phyloP scores from a whole-genome alignment of 1,140 invertebrate species.

The Plutomurus gul region DNA sequence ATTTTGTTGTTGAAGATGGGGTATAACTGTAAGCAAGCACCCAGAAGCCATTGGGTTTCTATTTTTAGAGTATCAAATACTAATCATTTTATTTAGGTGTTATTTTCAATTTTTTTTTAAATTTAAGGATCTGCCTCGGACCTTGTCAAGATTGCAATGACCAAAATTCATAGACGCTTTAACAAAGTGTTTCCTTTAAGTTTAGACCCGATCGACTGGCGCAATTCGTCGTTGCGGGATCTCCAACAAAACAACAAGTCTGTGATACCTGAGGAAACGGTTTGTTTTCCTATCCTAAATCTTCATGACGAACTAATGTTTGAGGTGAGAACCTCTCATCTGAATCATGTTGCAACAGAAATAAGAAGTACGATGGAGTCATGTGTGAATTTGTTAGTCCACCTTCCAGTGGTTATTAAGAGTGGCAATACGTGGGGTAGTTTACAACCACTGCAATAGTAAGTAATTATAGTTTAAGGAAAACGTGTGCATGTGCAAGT shows the following conservation, averaged over 20 bases:
- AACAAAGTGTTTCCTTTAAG: slow-evolving; percentile 52
- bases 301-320: slow-evolving; percentile 94
- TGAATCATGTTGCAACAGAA: slow-evolving; percentile 67
- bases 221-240: slow-evolving; percentile 46
- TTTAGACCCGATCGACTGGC: slow-evolving; percentile 34
- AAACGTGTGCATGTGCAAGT: no score
- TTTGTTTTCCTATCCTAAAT: slow-evolving; percentile 68
- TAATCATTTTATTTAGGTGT: no score
- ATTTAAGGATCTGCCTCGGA: slow-evolving; percentile 97
- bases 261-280: slow-evolving; percentile 59
- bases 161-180: slow-evolving; percentile 70
- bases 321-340: slow-evolving; percentile 71
- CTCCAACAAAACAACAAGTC: slow-evolving; percentile 53
- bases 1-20: no score
- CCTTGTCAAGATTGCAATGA: slow-evolving; percentile 88
- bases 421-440: slow-evolving; percentile 78
- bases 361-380: slow-evolving; percentile 81
- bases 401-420: slow-evolving; percentile 84
- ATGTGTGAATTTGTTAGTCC: slow-evolving; percentile 71
- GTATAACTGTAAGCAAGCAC: no score
- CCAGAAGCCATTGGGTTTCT: no score
- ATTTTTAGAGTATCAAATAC: no score
- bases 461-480: not conserved
- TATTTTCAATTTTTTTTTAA: no score
- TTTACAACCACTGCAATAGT: not conserved